Base-by-base conservation (phyloP, 2,797 vertebrate genomes). In the Muscicapa striata region DNA sequence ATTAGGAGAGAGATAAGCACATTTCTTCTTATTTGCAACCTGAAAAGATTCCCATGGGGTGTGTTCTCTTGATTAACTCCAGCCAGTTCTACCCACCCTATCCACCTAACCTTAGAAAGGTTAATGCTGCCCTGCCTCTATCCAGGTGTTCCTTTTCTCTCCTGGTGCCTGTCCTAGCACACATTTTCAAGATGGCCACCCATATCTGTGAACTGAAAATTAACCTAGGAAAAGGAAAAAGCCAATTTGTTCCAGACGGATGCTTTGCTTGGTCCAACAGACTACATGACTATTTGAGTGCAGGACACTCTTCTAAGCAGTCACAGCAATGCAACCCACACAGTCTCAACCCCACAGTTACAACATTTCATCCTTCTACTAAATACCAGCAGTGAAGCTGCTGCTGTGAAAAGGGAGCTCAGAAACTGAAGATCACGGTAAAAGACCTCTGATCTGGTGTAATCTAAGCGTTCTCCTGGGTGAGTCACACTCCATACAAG, bases 21-120 rank as follows among this genome's bases (percentile, higher is more conserved):
- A 45, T 34, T 82, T 70, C 24, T 73, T 67, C 48, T 63, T 40
- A 59, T 84, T 87, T 81, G 87, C 58, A 93, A 84, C 30, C 41
- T 57, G 66, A 66, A 90, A 92, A 87, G 64, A 62, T 89, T 91
- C 83, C 69, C 84, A 38, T 74, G 61, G 82, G 87, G 88, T 93
- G 93, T 73, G 90, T 93, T 89, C 90, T 92, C 84, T 48, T 6
- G 0, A 92, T 90, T 87, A 93, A 85, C 61, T 87, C 30, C 41
- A 93, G 89, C 43, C 83, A 89, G 90, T 94, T 69, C 83, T 86
- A 90, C 69, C 52, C 63, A 87, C 13, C 19, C 43, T 68, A 51
- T 41, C 49, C 69, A 83, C n/a, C 24, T 48, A 69, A 69, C 48
- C 40, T 0, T 18, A 90, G 48, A 86, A 78, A 85, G 46, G 46